Evolutionary conservation across 1,140 invertebrate genomes (phyloP).

Genomic region (Drosophila triauraria): DNA sequence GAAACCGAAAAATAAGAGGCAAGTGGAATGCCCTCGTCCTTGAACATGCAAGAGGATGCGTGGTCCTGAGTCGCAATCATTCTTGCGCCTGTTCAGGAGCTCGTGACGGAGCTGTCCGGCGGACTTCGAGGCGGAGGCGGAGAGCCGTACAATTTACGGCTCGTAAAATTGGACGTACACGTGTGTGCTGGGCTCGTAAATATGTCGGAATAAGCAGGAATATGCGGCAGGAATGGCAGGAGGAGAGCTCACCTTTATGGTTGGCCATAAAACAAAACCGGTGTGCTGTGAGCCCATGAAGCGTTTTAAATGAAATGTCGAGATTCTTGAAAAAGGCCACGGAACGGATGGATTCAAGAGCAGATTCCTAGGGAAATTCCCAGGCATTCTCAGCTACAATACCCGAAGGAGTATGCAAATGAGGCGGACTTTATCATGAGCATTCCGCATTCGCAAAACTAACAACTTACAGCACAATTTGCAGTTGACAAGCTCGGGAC

Average conservation of each 20-base stretch:
- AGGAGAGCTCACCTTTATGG: conserved; percentile 36
- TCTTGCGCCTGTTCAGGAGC: conserved; percentile 22
- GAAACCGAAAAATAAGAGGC: conserved; percentile 21
- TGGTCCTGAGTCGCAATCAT: conserved; percentile 29
- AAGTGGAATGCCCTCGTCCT: background rate
- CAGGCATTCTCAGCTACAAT: background rate
- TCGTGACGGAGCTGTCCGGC: conserved; percentile 28
- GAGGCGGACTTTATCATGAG: conserved; percentile 24
- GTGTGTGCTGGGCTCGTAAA: conserved; percentile 28
- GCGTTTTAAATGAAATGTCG: conserved; percentile 54
- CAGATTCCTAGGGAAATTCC: conserved; percentile 18
- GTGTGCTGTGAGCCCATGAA: conserved; percentile 35
- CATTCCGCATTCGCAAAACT: background rate
- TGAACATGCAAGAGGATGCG: conserved; percentile 34
- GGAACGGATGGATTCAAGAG: background rate
- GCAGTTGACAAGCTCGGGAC: conserved; percentile 25
- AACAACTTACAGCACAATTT: conserved; percentile 46
- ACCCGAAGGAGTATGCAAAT: conserved; percentile 41
- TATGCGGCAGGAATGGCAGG: background rate
- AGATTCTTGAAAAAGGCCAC: conserved; percentile 41
- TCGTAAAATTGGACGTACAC: conserved; percentile 56
- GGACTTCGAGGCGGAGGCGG: conserved; percentile 2
- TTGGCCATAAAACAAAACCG: conserved; percentile 63
- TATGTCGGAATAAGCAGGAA: conserved; percentile 26
- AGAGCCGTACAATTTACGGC: conserved; percentile 70